Evolutionary conservation across 1,140 invertebrate genomes (phyloP).

Genomic region (Sogatella furcifera): DNA sequence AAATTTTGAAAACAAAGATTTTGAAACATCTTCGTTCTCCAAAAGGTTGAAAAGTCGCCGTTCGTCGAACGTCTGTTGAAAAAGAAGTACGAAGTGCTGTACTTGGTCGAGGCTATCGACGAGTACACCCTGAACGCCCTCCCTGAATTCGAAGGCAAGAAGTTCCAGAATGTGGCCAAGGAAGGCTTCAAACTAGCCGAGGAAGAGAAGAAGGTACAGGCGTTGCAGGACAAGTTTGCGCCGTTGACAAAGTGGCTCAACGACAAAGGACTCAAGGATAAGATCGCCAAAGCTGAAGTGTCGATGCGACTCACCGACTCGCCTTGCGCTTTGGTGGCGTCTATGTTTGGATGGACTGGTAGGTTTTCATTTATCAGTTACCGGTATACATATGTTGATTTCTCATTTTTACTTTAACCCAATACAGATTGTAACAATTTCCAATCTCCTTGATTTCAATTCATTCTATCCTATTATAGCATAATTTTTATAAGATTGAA

Average conservation of each 20-base stretch:
- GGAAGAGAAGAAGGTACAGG: slow-evolving; percentile 70
- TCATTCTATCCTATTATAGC: too few species aligned
- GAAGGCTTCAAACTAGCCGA: slow-evolving; percentile 88
- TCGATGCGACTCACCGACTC: slow-evolving; percentile 87
- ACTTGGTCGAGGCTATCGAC: slow-evolving; percentile 92
- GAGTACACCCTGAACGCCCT: slow-evolving; percentile 94
- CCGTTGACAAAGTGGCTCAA: slow-evolving; percentile 86
- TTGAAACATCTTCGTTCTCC: too few species aligned
- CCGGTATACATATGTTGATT: too few species aligned
- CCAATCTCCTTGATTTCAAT: too few species aligned
- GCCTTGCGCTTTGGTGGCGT: slow-evolving; percentile 93
- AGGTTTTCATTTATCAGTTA: too few species aligned
- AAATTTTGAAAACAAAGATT: too few species aligned
- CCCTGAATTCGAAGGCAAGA: slow-evolving; percentile 98
- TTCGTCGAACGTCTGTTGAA: slow-evolving; percentile 90
- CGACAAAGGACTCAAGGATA: slow-evolving; percentile 75
- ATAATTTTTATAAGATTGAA: too few species aligned
- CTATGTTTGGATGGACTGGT: slow-evolving; percentile 96
- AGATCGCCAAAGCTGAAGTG: slow-evolving; percentile 71
- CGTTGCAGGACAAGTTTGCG: slow-evolving; percentile 71
- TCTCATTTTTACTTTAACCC: too few species aligned
- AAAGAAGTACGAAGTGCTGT: slow-evolving; percentile 95
- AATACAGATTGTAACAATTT: too few species aligned
- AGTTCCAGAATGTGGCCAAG: slow-evolving; percentile 99
- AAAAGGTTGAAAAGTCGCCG: slow-evolving; percentile 75